Evolutionary conservation across 2,888 invertebrate genomes (phyloP).

Genomic region (Tachina fera): DNA sequence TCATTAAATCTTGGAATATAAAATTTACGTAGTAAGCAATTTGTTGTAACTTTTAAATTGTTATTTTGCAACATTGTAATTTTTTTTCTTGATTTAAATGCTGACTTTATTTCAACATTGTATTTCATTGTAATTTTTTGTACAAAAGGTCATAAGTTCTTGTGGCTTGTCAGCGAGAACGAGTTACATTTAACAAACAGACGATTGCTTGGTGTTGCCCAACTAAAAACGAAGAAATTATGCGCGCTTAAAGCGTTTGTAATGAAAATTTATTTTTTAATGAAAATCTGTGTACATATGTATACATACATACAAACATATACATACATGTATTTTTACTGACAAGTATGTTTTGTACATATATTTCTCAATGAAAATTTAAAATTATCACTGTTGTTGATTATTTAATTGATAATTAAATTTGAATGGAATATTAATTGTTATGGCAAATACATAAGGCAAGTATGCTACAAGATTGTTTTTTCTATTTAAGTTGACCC

Average conservation of each 20-base stretch:
- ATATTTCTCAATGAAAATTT: neutral
- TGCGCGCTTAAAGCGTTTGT: constrained; percentile 1
- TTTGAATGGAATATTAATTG: neutral
- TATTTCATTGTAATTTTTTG: neutral
- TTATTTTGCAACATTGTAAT: neutral
- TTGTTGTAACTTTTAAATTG: neutral
- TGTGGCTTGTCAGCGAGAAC: constrained; percentile 6
- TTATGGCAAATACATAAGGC: neutral
- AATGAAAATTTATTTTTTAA: constrained; percentile 4
- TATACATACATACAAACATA: neutral
- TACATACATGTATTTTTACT: neutral
- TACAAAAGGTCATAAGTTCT: constrained; percentile 38
- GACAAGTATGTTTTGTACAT: neutral
- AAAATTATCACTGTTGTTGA: constrained; percentile 23
- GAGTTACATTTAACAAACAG: neutral
- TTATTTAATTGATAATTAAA: neutral
- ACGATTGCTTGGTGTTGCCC: neutral
- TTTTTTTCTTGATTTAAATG: constrained; percentile 2
- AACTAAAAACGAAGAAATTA: neutral
- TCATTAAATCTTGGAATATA: neutral
- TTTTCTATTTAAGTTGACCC: no score
- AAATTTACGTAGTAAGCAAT: constrained; percentile 6
- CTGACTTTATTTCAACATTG: constrained; percentile 7
- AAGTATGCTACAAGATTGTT: no score
- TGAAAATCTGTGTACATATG: constrained; percentile 11